phyloP scores from a whole-genome alignment of 2,797 vertebrate species.

The Neosilurus hyrtlii region DNA sequence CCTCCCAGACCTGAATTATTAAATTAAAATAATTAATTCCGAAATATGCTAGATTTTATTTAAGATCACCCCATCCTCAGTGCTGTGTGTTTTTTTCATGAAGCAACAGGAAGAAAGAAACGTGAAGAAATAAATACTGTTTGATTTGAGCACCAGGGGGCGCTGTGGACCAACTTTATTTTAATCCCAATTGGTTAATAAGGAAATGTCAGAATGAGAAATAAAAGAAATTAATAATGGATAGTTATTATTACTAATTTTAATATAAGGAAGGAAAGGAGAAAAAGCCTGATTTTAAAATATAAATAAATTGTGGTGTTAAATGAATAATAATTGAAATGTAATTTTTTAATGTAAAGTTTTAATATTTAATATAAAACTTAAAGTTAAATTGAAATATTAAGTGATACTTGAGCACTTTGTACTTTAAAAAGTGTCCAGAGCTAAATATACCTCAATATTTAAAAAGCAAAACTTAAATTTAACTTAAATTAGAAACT shows the following conservation, averaged over 20 bases:
- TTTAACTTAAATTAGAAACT: not conserved
- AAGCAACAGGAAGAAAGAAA: not conserved
- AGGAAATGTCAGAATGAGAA: not conserved
- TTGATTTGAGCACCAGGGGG: constrained; percentile 16
- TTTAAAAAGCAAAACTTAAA: not conserved
- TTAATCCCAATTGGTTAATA: not conserved
- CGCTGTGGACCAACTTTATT: not conserved
- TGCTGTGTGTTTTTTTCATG: not conserved
- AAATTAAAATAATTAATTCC: not conserved
- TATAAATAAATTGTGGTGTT: not conserved
- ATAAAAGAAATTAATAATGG: not conserved
- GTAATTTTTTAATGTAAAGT: not conserved
- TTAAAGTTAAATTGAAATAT: not conserved
- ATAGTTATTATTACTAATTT: not conserved
- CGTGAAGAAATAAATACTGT: not conserved
- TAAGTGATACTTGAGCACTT: not conserved
- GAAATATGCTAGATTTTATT: not conserved
- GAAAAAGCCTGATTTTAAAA: not conserved
- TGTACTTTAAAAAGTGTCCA: not conserved
- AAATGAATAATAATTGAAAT: not conserved
- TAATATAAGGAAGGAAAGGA: not conserved
- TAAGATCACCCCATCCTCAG: not conserved
- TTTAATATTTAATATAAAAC: no score
- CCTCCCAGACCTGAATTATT: no score
- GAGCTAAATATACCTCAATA: not conserved